A percentile compares a stretch with the other conserved stretches of the same genome.
phyloP scores from a whole-genome alignment of 2,888 invertebrate genomes.

The Thecocarcelia acutangulata region DNA sequence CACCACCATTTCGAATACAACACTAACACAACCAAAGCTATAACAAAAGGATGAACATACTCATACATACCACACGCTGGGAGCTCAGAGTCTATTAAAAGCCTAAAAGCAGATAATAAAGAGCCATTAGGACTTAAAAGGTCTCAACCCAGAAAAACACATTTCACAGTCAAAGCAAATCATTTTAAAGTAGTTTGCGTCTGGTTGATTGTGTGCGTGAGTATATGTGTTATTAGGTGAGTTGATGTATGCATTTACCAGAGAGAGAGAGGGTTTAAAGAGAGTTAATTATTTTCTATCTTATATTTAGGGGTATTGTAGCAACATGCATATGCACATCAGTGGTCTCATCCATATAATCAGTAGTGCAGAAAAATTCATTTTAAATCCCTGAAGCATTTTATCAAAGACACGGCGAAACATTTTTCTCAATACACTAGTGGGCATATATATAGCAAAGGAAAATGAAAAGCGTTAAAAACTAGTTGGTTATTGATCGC shows the following conservation, averaged over 20 bases:
- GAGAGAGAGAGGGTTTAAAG: constrained; percentile 35
- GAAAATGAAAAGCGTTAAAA: no score
- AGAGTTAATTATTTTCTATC: constrained; percentile 46
- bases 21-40: background rate
- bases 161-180: constrained; percentile 40
- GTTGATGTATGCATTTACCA: no score
- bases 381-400: constrained; percentile 76
- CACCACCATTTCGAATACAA: constrained; percentile 48
- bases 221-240: background rate
- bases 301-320: constrained; percentile 15
- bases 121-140: constrained; percentile 81
- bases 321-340: constrained; percentile 74
- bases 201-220: constrained; percentile 35
- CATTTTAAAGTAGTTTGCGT: constrained; percentile 57
- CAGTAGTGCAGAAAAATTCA: constrained; percentile 76
- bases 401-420: background rate
- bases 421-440: constrained; percentile 44
- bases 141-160: constrained; percentile 76
- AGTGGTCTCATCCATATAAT: constrained; percentile 71
- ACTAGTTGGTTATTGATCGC: no score
- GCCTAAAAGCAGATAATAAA: constrained; percentile 81
- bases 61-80: constrained; percentile 65
- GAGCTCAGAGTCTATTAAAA: constrained; percentile 80
- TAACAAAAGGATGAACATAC: constrained; percentile 69
- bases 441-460: background rate